Evolutionary conservation across 2,888 invertebrate species (phyloP), one percentile per base, ranked within the genome.

Genomic region (Ophion ventricosus): DNA sequence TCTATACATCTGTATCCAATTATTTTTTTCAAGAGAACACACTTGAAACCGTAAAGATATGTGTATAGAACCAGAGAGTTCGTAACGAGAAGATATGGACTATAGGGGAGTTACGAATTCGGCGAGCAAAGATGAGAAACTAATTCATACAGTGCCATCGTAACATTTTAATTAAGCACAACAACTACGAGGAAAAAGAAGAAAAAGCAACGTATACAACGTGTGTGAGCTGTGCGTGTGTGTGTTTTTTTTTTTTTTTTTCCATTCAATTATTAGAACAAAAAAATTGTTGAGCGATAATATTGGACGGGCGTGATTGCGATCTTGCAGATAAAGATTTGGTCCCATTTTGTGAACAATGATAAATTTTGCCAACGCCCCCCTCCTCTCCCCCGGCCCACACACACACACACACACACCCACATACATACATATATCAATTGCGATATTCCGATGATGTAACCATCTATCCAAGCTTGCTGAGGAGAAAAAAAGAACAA

Each of bases 111-210:
- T 74, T 89, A 20, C 17, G 23, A 63, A 63, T 57, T 64, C 5
- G 72, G 26, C 56, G 57, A 59, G 26, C 61, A 87, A 88, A 88
- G 87, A 87, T 86, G 59, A 87, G 87, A 87, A 90, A 90, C 89
- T 91, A 91, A 91, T 90, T 91, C 91, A 89, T 90, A 92, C 89
- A 92, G 92, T 92, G 92, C 92, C 92, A 93, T 93, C 90, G 90
- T 92, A 92, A 90, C 89, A 89, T 88, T 90, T 86, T 91, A 90
- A 92, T 91, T 89, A 89, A 90, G 86, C 83, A 80, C 2, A 59
- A 43, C 57, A n/a, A 59, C 40, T 43, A 75, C 72, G 72, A 75
- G 67, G 29, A 61, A 61, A 49, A 26, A 61, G 23, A 56, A 66
- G 43, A 75, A 77, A 49, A 54, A 80, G 56, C 64, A 61, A 82